Evolutionary conservation across 2,888 invertebrate genomes (phyloP), one percentile per base, ranked within the genome.

Genomic region (Tenthredo notha): DNA sequence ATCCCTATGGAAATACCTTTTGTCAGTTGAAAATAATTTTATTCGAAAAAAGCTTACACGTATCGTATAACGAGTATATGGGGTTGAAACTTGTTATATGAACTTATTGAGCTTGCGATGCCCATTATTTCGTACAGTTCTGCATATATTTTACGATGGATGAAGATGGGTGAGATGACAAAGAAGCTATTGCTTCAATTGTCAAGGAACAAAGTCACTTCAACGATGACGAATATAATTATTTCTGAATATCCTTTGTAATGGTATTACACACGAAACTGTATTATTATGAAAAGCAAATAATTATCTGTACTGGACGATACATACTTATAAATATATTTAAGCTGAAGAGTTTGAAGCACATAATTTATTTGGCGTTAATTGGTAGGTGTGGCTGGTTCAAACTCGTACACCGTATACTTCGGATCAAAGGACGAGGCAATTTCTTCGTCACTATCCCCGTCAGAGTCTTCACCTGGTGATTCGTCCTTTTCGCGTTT

Each of bases 401-500:
- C 85, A 67, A 85, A 85, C 15, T 82, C 85, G 78, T 85, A 85
- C 25, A 85, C 85, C 43, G 85, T 78, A 25, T 82, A 85, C 65
- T 29, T 85, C 7, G 85, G 85, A 40, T 72, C 58, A 65, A 82
- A 82, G 2, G 82, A 47, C 2, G 78, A 80, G 40, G 85, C 85
- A 40, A 85, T 85, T 50, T 85, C 85, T 29, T 82, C 85, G 40
- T 85, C 85, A 70, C 85, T 85, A 54, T 85, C 85, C n/a, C 85
- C 80, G 37, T 85, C 85, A 29, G 80, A 67, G 43, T 58, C 67
- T 37, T 80, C 70, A 25, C 78, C 82, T 18, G 83, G 47, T 70
- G 80, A 37, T 83, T 85, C 85, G 37, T 84, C 84, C 47, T 84
- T 58, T 47, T 77, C 84, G 6, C 75, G 43, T 47, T 84, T 78